Base-by-base conservation (phyloP, 35 echinoderm and acorn worm species). In the Ophioderma brevispina region DNA sequence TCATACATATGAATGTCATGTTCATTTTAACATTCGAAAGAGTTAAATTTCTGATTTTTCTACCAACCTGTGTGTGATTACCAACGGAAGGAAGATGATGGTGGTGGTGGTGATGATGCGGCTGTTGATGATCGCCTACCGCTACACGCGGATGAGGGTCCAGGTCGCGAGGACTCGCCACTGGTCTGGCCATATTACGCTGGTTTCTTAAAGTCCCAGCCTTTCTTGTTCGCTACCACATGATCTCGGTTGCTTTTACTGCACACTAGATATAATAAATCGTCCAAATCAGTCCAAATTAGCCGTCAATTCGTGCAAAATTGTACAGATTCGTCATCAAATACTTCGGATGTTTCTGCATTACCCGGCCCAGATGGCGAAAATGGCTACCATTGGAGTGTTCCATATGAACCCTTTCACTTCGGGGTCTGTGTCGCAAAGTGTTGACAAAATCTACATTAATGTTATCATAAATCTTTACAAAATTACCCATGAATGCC, bases 351-450 rank as follows among this genome's bases (percentile, higher is more conserved):
- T 70, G 59, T 70, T 70, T 70, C 59, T 15, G 59, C 59, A 30
- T 25, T 70, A 70, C 59, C 59, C 59, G 59, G 59, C 59, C 59
- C 59, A 70, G 59, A 70, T 70, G 59, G 59, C 59, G 10, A 70
- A 70, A 70, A 70, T 70, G 59, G 59, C 59, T 70, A 70, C 59
- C 59, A 70, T 70, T 70, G 59, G 59, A 70, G 4, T 70, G n/a
- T 15, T 70, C 59, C 59, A 70, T 15, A 25, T 70, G 23, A 70
- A 30, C 59, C 10, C 59, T 70, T 70, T 70, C 59, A 70, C 59
- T 70, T 70, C 10, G 59, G 59, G 41, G 17, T 46, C 4, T 46
- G 17, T 46, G 17, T 46, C n/a, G n/a, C n/a, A n/a, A n/a, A n/a
- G n/a, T n/a, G n/a, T n/a, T n/a, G n/a, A n/a, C n/a, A n/a, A n/a